Conservation (phyloP, 1,140 invertebrate genomes). For the Cydia amplana region DNA sequence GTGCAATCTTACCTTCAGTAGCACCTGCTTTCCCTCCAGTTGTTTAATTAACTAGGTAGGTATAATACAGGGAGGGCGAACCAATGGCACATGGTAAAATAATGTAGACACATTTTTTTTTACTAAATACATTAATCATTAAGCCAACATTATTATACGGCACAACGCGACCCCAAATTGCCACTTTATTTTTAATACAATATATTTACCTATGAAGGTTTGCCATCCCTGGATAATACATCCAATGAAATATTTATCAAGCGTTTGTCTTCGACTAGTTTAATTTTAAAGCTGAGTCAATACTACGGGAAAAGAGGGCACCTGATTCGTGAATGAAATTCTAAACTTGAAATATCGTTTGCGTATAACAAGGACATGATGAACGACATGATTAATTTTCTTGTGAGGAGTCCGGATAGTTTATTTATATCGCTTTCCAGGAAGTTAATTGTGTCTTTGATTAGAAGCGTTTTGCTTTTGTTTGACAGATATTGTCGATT, state of each 20-base stretch:
- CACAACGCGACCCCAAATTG: neutral
- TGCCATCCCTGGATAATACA: neutral
- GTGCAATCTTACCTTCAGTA: conserved; percentile 14
- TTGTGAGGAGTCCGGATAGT: neutral
- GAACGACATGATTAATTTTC: conserved; percentile 11
- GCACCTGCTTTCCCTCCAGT: conserved; percentile 12
- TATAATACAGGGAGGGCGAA: neutral
- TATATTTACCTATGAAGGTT: neutral
- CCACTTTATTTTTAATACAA: neutral
- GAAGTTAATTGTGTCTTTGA: neutral
- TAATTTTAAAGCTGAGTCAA: conserved; percentile 19
- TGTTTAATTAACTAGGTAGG: neutral
- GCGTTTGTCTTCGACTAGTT: neutral
- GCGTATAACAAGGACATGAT: conserved; percentile 28
- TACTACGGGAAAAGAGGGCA: neutral
- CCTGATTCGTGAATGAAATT: neutral
- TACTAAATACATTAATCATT: neutral
- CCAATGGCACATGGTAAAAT: neutral
- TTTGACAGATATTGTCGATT: neutral
- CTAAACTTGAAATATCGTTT: neutral
- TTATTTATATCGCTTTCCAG: neutral
- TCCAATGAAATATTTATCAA: conserved; percentile 29
- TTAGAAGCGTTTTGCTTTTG: neutral
- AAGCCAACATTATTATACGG: too few species aligned
- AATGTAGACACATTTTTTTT: neutral